Base-by-base conservation (phyloP, 2,113 vertebrate genomes). In the Macrotus californicus region DNA sequence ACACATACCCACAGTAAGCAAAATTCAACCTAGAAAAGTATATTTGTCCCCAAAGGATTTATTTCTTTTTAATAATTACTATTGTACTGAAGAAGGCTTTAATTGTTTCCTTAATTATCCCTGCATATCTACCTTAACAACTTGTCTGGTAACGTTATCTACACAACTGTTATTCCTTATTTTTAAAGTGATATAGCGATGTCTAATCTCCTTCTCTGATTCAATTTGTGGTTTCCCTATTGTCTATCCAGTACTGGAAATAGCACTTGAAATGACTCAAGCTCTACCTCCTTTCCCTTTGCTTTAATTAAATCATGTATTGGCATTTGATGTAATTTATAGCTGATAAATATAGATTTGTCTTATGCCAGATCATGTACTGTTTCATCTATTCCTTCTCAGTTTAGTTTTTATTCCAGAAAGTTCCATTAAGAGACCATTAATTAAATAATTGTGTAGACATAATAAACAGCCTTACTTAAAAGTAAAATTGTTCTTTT, bases 71-170 rank as follows among this genome's bases (percentile, higher is more conserved):
- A 89, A 85, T 89, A 97, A 95, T n/a, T 66, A n/a, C 31, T 36
- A 2, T 94, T 98, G 96, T 97, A 93, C 39, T 52, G 48, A 87
- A 67, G 76, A 80, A 88, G 39, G 21, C 70, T 90, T 73, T 97
- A 89, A 95, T 96, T 97, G 54, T 97, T 96, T 89, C 83, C 93
- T 97, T 97, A 98, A 97, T 93, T 76, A 96, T 93, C n/a, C 2
- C 52, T 70, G 24, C 75, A 84, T 87, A 34, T 95, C 94, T 94
- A 24, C 85, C 96, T 96, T 95, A 89, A 83, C 46, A 92, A 93
- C 90, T 95, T 97, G 24, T 96, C 94, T 96, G 95, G 72, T 97
- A 96, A 52, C 50, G 22, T 84, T 97, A 75, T 96, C 96, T 97
- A 86, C 86, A 86, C 43, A 83, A 95, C 81, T 96, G 54, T 76